Evolutionary conservation across 2,888 invertebrate genomes (phyloP).

Genomic region (Camponotus fellah): DNA sequence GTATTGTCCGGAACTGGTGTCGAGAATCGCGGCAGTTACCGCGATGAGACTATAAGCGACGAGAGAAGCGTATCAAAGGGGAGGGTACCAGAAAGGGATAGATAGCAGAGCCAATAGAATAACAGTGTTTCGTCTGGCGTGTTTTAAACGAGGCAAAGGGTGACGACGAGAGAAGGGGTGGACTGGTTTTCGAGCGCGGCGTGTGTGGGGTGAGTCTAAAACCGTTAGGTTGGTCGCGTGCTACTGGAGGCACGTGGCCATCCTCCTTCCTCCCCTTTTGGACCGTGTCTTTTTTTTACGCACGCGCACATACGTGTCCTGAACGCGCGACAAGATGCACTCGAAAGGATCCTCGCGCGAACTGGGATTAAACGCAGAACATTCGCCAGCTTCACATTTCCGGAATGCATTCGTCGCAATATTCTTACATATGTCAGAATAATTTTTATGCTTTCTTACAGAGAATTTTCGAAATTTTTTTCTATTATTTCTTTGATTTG

Average conservation of each 20-base stretch:
- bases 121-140: conserved; percentile 82
- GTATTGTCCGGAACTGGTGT: conserved; percentile 63
- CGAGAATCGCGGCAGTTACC: conserved; percentile 61
- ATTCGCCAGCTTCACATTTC: neutral
- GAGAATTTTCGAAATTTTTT: neutral
- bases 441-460: neutral
- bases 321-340: conserved; percentile 34
- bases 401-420: neutral
- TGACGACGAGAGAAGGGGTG: conserved; percentile 82
- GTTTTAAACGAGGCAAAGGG: conserved; percentile 82
- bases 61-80: conserved; percentile 71
- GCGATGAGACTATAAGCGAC: conserved; percentile 64
- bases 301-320: conserved; percentile 66
- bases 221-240: conserved; percentile 86
- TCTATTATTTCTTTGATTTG: neutral
- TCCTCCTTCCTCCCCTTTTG: conserved; percentile 71
- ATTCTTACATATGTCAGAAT: neutral
- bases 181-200: conserved; percentile 81
- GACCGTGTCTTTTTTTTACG: conserved; percentile 66
- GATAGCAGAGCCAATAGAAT: conserved; percentile 82
- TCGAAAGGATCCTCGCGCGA: neutral
- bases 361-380: neutral
- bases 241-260: conserved; percentile 83
- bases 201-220: conserved; percentile 83
- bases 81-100: conserved; percentile 71